Evolutionary conservation across 2,113 vertebrate genomes (phyloP), one percentile per base, ranked within the genome.

Genomic region (Sorex fumeus): DNA sequence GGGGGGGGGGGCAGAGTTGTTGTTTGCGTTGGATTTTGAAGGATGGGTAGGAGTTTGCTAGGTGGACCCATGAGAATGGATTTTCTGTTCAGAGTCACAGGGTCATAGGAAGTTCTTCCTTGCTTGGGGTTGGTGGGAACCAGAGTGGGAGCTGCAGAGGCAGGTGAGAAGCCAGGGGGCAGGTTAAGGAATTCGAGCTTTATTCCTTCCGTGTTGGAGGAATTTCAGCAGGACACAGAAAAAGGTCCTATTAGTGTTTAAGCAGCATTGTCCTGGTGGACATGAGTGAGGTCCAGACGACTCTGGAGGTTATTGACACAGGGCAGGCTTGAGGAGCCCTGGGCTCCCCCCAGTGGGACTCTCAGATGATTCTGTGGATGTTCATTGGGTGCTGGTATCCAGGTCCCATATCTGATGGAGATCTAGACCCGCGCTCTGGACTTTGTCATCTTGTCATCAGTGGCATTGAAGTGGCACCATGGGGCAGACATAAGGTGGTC

Each of bases 21-120:
- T 50, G 47, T 50, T 50, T 45, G 60, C 79, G 34, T 34, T 34
- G 50, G 76, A 36, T 60, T 70, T 84, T 86, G 84, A 79, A 64
- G 66, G 27, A 34, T 91, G 81, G 57, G 32, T 76, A 87, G 71
- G 71, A 91, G 57, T 76, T 89, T 75, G 53, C 88, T 23, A 43
- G 32, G 71, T 78, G 32, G 80, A 85, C 28, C 28, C 23, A 19
- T 40, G 13, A 43, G 30, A 32, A 62, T 6, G 8, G 47, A 27
- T 57, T 81, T 78, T 76, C 57, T 2, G 2, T 27, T 78, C 70
- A 74, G 72, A 87, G 70, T 43, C 66, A 30, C 2, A 16, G 40
- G 64, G 40, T 40, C 40, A 40, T 40, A 40, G 47, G 47, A 84
- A 21, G 34, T 34, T 84, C n/a, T 36, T 16, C 6, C 16, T 75